Evolutionary conservation across 2,113 vertebrate genomes (phyloP).

Genomic region (Cephalopholis sonnerati): DNA sequence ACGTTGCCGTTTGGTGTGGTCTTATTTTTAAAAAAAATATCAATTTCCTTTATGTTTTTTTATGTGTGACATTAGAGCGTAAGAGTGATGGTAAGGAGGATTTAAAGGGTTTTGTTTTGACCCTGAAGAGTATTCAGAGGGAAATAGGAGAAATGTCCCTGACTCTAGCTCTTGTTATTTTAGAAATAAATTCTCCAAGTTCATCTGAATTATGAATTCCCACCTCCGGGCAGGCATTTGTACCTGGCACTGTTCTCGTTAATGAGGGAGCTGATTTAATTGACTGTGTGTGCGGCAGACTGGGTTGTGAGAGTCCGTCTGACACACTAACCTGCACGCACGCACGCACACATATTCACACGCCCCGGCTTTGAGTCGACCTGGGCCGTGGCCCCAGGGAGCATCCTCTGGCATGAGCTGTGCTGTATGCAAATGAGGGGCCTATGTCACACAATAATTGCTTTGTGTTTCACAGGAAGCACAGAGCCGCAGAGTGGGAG

Average conservation of each 20-base stretch:
- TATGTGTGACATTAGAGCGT: not conserved
- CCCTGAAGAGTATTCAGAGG: slow-evolving; percentile 25
- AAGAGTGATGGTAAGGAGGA: not conserved
- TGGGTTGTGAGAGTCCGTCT: slow-evolving; percentile 30
- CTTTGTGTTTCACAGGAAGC: slow-evolving; percentile 48
- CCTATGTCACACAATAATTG: slow-evolving; percentile 50
- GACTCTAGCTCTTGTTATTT: slow-evolving; percentile 56
- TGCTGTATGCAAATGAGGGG: slow-evolving; percentile 70
- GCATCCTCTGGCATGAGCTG: slow-evolving; percentile 38
- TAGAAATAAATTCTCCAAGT: slow-evolving; percentile 70
- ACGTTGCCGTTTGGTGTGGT: too few species aligned
- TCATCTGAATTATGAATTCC: slow-evolving; percentile 80
- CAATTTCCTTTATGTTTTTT: not conserved
- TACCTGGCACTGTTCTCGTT: slow-evolving; percentile 78
- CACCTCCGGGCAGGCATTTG: slow-evolving; percentile 74
- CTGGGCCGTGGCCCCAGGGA: slow-evolving; percentile 51
- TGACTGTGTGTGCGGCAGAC: slow-evolving; percentile 61
- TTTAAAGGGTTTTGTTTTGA: slow-evolving; percentile 32
- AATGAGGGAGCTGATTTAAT: slow-evolving; percentile 78
- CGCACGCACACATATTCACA: not conserved
- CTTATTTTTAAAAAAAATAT: not conserved
- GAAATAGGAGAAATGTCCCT: slow-evolving; percentile 23
- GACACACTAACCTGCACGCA: slow-evolving; percentile 49
- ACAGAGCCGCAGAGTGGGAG: not conserved
- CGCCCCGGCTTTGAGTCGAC: slow-evolving; percentile 29